Evolutionary conservation across 2,797 vertebrate species (phyloP).

Genomic region (Protonibea diacanthus): DNA sequence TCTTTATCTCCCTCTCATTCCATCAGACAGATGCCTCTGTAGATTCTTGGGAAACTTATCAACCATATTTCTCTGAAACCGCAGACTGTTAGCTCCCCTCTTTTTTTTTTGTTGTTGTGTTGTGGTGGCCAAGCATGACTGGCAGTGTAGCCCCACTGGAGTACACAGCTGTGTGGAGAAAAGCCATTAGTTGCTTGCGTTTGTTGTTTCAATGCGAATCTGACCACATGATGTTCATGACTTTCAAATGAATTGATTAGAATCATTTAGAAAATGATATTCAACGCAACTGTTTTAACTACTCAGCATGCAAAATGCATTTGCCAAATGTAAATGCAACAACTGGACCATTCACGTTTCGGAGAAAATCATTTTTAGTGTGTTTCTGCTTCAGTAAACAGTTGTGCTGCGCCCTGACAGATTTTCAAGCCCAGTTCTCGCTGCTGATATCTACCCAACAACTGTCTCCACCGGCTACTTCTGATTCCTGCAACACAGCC

Average conservation of each 20-base stretch:
- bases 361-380: conserved; percentile 53
- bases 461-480: conserved; percentile 47
- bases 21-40: conserved; percentile 42
- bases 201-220: conserved; percentile 68
- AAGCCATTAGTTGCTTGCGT: conserved; percentile 43
- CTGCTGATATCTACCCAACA: conserved; percentile 35
- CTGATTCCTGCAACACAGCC: conserved; percentile 37
- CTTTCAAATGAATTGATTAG: conserved; percentile 69
- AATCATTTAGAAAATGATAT: conserved; percentile 69
- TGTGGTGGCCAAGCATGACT: conserved; percentile 16
- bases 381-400: conserved; percentile 64
- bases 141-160: conserved; percentile 15
- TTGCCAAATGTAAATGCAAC: conserved; percentile 66
- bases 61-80: conserved; percentile 31
- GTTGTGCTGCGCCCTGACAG: conserved; percentile 49
- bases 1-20: conserved; percentile 65
- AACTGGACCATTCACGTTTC: conserved; percentile 56
- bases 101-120: background rate
- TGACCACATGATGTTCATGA: conserved; percentile 53
- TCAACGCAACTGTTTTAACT: conserved; percentile 60
- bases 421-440: conserved; percentile 54
- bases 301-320: conserved; percentile 54
- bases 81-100: conserved; percentile 8
- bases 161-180: conserved; percentile 51
- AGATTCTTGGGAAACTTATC: conserved; percentile 41